Percentiles rank a stretch among this genome's conserved stretches.
Conservation (phyloP, 1,140 invertebrate species). For the Leptonema lineaticorne region DNA sequence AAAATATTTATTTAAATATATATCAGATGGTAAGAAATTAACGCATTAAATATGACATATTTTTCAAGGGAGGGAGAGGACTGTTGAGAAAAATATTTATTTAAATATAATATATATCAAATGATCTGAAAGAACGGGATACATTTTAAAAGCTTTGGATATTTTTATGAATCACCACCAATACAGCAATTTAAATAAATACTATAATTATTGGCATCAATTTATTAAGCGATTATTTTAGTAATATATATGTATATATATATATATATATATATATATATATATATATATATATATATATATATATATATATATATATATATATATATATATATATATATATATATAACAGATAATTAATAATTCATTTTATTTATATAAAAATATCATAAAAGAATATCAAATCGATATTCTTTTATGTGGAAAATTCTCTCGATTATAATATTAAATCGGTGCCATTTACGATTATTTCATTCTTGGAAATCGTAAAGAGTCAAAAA, state of each 20-base stretch:
- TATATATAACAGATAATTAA: not conserved
- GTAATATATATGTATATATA: not conserved
- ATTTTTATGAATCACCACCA: too few relatives aligned
- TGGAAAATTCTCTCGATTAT: not conserved
- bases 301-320: not conserved
- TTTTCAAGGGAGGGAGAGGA: too few relatives aligned
- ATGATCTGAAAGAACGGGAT: too few relatives aligned
- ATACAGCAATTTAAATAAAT: too few relatives aligned
- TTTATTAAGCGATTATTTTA: too few relatives aligned
- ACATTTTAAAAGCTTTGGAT: too few relatives aligned
- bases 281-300: not conserved
- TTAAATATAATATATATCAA: too few relatives aligned
- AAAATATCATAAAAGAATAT: not conserved
- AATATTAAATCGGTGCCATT: conserved; percentile 19
- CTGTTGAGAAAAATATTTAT: too few relatives aligned
- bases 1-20: too few relatives aligned
- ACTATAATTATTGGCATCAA: too few relatives aligned
- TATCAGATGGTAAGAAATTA: too few relatives aligned
- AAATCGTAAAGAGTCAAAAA: conserved; percentile 13
- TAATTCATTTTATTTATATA: not conserved
- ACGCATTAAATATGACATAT: too few relatives aligned
- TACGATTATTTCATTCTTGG: conserved; percentile 21
- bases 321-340: not conserved
- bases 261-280: not conserved
- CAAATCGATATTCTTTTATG: not conserved